Evolutionary conservation across 2,888 invertebrate genomes (phyloP).

Genomic region (Eupithecia abbreviata): DNA sequence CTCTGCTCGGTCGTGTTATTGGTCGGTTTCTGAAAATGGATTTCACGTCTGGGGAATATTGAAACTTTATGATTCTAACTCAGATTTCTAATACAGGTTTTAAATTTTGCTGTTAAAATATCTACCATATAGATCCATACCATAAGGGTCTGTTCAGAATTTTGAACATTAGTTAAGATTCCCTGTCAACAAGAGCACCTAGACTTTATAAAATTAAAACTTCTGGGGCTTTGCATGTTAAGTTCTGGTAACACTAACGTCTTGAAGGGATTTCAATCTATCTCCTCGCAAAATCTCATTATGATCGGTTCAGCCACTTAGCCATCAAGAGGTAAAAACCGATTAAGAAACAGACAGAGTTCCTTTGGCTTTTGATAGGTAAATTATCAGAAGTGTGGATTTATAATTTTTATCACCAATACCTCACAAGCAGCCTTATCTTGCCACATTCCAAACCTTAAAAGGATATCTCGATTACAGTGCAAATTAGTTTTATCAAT

Average conservation of each 20-base stretch:
- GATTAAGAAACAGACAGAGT: neutral
- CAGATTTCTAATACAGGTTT: neutral
- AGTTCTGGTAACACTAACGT: neutral
- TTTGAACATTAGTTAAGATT: neutral
- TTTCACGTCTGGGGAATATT: constrained; percentile 28
- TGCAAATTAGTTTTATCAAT: constrained; percentile 51
- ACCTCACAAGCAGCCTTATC: neutral
- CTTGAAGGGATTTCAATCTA: neutral
- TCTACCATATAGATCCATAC: neutral
- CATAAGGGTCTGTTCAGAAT: neutral
- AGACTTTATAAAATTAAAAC: neutral
- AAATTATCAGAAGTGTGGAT: neutral
- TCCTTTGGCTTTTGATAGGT: neutral
- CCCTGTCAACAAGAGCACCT: neutral
- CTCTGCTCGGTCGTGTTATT: constrained; percentile 62
- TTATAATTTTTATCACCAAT: neutral
- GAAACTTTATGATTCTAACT: constrained; percentile 7
- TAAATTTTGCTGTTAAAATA: neutral
- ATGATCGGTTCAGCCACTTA: neutral
- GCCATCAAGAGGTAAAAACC: neutral
- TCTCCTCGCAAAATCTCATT: neutral
- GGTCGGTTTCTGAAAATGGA: constrained; percentile 38
- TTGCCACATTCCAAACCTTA: constrained; percentile 17
- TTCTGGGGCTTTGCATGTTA: neutral
- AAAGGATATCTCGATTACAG: constrained; percentile 33